phyloP scores from a whole-genome alignment of 2,888 invertebrate species.

The Phanerotoma sp. region DNA sequence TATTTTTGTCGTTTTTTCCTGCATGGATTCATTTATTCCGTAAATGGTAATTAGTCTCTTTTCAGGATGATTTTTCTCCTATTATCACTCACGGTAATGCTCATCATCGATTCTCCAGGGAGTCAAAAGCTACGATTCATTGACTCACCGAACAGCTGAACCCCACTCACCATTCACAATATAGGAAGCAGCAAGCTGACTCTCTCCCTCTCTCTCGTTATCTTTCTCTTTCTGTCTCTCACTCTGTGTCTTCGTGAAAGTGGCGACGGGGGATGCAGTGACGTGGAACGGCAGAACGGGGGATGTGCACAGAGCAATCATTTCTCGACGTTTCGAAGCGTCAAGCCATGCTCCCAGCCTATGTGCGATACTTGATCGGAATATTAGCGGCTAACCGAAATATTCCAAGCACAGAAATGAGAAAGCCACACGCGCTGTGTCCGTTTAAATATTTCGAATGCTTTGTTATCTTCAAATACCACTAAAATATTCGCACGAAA shows the following conservation, averaged over 20 bases:
- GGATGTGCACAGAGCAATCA: neutral
- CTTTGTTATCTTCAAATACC: neutral
- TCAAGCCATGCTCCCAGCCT: constrained; percentile 3
- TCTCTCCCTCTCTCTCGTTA: neutral
- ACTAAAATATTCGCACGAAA: constrained; percentile 3
- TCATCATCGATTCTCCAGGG: neutral
- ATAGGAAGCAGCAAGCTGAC: neutral
- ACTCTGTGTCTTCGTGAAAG: too few relatives aligned
- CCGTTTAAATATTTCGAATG: constrained; percentile 3
- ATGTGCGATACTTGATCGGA: constrained; percentile 7
- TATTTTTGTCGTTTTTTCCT: too few relatives aligned
- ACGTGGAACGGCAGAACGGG: neutral
- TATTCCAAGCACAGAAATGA: constrained; percentile 1
- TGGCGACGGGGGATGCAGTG: neutral
- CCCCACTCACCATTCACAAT: neutral
- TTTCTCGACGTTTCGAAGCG: constrained; percentile 8
- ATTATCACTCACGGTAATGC: too few relatives aligned
- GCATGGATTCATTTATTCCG: too few relatives aligned
- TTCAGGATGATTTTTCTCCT: too few relatives aligned
- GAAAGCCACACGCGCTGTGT: neutral
- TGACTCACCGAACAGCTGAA: constrained; percentile 14
- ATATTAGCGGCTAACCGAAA: constrained; percentile 7
- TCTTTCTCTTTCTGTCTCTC: too few relatives aligned
- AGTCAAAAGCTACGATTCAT: constrained; percentile 8
- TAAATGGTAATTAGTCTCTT: too few relatives aligned